Evolutionary conservation across 2,113 vertebrate species (phyloP).

Genomic region (Petromus typicus): DNA sequence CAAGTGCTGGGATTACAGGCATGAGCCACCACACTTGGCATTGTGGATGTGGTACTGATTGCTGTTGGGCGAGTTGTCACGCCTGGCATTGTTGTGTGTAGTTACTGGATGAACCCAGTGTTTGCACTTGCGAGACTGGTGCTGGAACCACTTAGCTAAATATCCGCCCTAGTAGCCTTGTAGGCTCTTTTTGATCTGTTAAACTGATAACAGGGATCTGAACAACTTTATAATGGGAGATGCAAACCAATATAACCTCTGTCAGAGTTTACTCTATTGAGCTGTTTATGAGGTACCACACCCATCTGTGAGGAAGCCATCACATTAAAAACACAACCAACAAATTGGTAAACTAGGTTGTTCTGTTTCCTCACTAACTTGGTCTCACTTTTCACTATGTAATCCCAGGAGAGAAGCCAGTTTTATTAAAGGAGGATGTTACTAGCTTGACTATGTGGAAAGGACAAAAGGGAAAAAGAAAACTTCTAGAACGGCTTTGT

Average conservation of each 20-base stretch:
- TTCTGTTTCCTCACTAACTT: constrained; percentile 44
- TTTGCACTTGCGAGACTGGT: too few species aligned
- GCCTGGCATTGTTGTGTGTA: too few species aligned
- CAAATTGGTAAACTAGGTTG: neutral
- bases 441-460: neutral
- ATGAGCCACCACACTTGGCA: too few species aligned
- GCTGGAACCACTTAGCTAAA: too few species aligned
- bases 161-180: too few species aligned
- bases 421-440: constrained; percentile 21
- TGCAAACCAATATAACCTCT: constrained; percentile 9
- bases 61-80: too few species aligned
- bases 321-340: neutral
- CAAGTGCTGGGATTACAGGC: too few species aligned
- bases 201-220: neutral
- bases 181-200: constrained; percentile 10
- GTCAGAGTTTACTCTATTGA: constrained; percentile 8
- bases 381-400: neutral
- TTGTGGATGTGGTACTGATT: too few species aligned
- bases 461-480: neutral
- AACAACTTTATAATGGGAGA: neutral
- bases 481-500: neutral
- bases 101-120: too few species aligned
- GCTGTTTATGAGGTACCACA: constrained; percentile 17
- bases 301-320: constrained; percentile 18
- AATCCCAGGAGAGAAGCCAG: neutral